These are phyloP conservation scores for Sminthopsis crassicaudata DNA, from an alignment of 2,113 vertebrate species.

Conservation along the genomic window DNA sequence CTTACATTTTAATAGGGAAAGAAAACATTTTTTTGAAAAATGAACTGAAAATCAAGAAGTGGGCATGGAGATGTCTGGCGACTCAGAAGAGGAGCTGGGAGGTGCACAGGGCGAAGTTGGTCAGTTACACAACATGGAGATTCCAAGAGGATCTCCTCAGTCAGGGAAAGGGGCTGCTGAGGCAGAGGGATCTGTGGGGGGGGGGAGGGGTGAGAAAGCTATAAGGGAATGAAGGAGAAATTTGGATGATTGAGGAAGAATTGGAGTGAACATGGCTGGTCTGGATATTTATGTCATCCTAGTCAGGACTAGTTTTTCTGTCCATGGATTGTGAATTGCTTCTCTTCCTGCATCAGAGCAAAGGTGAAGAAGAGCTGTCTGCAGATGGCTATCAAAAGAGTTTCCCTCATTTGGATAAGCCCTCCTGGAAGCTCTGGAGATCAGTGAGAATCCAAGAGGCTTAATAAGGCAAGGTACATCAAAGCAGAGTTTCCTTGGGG, in stretches of 20 bases:
- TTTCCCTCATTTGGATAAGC: background rate
- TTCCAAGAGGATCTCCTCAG: background rate
- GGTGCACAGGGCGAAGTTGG: background rate
- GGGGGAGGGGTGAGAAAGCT: background rate
- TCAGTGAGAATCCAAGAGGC: background rate
- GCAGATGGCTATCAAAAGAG: slow-evolving; percentile 1
- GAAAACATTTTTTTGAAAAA: background rate
- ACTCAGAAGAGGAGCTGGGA: background rate
- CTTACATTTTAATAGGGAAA: background rate
- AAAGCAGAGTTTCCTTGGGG: background rate
- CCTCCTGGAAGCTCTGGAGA: slow-evolving; percentile 7
- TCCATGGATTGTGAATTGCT: background rate
- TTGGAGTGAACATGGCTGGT: slow-evolving; percentile 29
- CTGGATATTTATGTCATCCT: slow-evolving; percentile 28
- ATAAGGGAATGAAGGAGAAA: background rate
- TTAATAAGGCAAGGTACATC: slow-evolving; percentile 12
- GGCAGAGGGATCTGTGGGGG: background rate
- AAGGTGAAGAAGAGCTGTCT: background rate
- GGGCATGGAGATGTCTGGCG: background rate
- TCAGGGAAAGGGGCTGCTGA: background rate
- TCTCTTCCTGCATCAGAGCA: background rate
- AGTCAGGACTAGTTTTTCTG: background rate
- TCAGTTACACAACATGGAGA: background rate
- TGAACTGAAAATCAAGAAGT: background rate
- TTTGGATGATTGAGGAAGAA: background rate